These are phyloP conservation scores for Trialeurodes vaporariorum DNA, from an alignment of 1,140 invertebrate genomes.

Conservation along the genomic window DNA sequence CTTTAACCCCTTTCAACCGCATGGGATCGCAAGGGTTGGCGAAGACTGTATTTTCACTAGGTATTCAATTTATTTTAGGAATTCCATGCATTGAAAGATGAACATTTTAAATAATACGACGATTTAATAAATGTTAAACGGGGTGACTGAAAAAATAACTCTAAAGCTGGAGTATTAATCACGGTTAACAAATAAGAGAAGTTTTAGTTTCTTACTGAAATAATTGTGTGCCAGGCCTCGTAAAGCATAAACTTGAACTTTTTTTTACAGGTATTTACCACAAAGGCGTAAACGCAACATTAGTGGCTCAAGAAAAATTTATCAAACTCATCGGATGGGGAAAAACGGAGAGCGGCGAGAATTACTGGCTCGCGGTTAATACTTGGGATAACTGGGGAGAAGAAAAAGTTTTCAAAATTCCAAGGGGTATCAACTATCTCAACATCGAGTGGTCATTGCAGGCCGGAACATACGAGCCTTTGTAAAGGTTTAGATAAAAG, in stretches of 20 bases:
- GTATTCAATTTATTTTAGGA: too few relatives aligned
- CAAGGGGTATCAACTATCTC: neutral
- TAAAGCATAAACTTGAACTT: neutral
- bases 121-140: neutral
- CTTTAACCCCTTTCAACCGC: too few relatives aligned
- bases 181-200: neutral
- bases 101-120: neutral
- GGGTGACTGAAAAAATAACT: neutral
- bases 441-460: neutral
- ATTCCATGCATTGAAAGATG: neutral
- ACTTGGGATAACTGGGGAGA: neutral
- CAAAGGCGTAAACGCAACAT: neutral
- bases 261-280: neutral
- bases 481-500: too few relatives aligned
- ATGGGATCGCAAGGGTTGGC: too few relatives aligned
- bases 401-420: neutral
- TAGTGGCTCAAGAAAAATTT: neutral
- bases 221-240: too few relatives aligned
- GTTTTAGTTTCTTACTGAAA: too few relatives aligned
- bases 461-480: neutral
- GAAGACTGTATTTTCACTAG: too few relatives aligned
- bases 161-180: neutral
- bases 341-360: neutral
- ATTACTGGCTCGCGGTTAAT: neutral
- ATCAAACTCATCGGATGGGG: neutral